Evolutionary conservation across 2,888 invertebrate genomes (phyloP), one percentile per base, ranked within the genome.

Genomic region (Gandaritis pyraliata): DNA sequence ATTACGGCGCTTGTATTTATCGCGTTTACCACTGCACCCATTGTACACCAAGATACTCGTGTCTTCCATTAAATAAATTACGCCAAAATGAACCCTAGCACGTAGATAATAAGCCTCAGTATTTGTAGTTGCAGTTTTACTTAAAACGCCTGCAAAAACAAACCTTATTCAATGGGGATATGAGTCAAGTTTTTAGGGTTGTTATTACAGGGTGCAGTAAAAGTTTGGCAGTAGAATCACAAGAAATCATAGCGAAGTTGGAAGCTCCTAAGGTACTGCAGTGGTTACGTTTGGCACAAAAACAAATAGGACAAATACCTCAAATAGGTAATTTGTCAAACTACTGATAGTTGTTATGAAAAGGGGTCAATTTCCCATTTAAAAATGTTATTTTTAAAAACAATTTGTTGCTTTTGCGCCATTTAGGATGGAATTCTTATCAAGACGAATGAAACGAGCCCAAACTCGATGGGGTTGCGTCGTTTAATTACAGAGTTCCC

Each of bases 201-300:
- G 18, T 29, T 1, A 8, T 53, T 15, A 2, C 23, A 2, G 39
- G n/a, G 36, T 33, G 58, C 43, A 47, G 15, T 29, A 11, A 23
- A n/a, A 69, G 45, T 60, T 79, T 75, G 77, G 36, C 50, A 66
- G 60, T 46, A 36, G 54, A 46, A 61, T 71, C 72, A 72, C 74
- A 78, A 81, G 83, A 81, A 84, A 83, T 83, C 79, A 81, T 80
- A 76, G 76, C 66, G 65, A 69, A 73, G 76, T 76, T 74, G 77
- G 74, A 78, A 58, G 13, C 71, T 71, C 66, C 61, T 45, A 63
- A 61, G 67, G 69, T 72, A 72, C 68, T 61, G 63, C 68, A 72
- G 51, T 62, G 75, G 63, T 71, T 78, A 79, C 76, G 74, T 81
- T 84, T 86, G 86, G 85, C 86, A 82, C 80, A 76, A 80, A 78